Conservation (phyloP, 2,888 invertebrate genomes). For the Anaspis maculata region DNA sequence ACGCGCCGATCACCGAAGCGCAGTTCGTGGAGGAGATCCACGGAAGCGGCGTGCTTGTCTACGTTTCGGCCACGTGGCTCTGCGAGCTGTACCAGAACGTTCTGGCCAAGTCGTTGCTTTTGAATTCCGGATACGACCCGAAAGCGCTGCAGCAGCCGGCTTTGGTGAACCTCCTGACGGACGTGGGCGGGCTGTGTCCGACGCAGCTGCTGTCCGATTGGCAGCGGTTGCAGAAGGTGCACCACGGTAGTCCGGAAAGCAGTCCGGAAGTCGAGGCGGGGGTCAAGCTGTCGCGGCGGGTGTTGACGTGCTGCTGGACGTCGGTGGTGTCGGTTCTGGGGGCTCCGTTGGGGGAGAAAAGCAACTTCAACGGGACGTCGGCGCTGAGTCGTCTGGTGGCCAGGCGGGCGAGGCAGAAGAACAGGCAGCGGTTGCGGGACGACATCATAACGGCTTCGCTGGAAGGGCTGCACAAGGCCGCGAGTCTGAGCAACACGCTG, state of each 20-base stretch:
- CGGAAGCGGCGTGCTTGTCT: slow-evolving; percentile 86
- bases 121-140: slow-evolving; percentile 58
- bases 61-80: slow-evolving; percentile 88
- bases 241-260: slow-evolving; percentile 53
- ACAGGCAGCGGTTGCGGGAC: slow-evolving; percentile 58
- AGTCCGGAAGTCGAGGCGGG: slow-evolving; percentile 73
- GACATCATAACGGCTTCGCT: slow-evolving; percentile 76
- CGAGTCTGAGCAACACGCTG: slow-evolving; percentile 79
- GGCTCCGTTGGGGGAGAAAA: slow-evolving; percentile 56
- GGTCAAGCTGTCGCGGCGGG: slow-evolving; percentile 64
- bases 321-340: slow-evolving; percentile 84
- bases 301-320: slow-evolving; percentile 87
- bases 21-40: slow-evolving; percentile 90
- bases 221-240: slow-evolving; percentile 73
- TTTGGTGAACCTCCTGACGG: slow-evolving; percentile 66
- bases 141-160: slow-evolving; percentile 50
- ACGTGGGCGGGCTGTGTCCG: slow-evolving; percentile 75
- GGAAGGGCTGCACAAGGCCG: slow-evolving; percentile 86
- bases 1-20: slow-evolving; percentile 63
- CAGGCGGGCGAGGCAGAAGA: slow-evolving; percentile 45
- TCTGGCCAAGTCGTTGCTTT: slow-evolving; percentile 63
- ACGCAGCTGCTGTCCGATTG: slow-evolving; percentile 82
- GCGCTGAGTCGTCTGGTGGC: slow-evolving; percentile 52
- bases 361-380: slow-evolving; percentile 38
- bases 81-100: slow-evolving; percentile 86